Evolutionary conservation across 2,888 invertebrate genomes (phyloP).

Genomic region (Philopedon plagiatum): DNA sequence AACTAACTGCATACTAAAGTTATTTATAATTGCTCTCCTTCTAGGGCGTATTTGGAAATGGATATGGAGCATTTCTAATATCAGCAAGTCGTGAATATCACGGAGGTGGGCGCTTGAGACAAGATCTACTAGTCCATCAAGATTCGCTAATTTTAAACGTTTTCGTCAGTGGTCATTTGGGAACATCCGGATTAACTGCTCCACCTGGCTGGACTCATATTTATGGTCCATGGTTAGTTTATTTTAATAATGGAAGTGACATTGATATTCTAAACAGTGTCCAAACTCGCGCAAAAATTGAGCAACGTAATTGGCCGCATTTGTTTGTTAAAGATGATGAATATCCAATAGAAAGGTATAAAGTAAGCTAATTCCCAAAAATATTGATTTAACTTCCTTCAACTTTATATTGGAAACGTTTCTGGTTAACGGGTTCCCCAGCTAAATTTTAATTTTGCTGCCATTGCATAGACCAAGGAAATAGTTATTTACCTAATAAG

Average conservation of each 20-base stretch:
- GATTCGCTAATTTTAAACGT: conserved; percentile 37
- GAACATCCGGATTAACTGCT: conserved; percentile 22
- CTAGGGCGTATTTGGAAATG: conserved; percentile 45
- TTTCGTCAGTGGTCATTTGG: conserved; percentile 40
- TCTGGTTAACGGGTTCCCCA: no score
- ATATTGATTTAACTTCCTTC: no score
- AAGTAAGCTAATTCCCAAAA: no score
- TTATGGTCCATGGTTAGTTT: conserved; percentile 44
- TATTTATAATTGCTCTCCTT: no score
- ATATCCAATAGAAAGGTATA: conserved; percentile 31
- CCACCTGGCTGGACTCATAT: conserved; percentile 34
- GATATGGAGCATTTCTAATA: conserved; percentile 42
- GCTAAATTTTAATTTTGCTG: no score
- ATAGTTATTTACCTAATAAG: no score
- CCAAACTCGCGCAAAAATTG: conserved; percentile 3
- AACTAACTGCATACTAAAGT: no score
- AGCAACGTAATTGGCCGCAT: conserved; percentile 33
- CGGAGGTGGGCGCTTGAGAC: conserved; percentile 39
- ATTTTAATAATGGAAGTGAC: conserved; percentile 38
- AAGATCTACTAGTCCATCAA: conserved; percentile 41
- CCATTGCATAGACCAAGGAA: no score
- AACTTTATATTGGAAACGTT: no score
- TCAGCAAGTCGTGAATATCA: conserved; percentile 37
- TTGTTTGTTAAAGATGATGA: conserved; percentile 32
- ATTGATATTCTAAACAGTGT: conserved; percentile 25